Evolutionary conservation across 1,140 invertebrate species (phyloP).

Genomic region (Lithobius niger): DNA sequence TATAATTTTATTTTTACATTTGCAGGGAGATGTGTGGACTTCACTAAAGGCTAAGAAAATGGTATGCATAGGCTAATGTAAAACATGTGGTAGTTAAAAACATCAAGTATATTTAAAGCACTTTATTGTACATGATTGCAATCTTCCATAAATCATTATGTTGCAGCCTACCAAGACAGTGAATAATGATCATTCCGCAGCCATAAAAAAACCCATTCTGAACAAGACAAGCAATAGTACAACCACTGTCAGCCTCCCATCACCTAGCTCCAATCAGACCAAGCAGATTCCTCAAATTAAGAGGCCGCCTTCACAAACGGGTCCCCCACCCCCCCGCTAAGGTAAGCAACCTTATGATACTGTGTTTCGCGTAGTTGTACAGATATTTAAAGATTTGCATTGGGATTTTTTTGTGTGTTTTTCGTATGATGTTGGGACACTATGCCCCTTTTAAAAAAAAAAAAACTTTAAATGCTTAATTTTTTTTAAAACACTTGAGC

Average conservation of each 20-base stretch:
- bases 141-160: neutral
- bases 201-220: conserved; percentile 40
- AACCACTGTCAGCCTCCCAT: conserved; percentile 14
- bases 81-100: no score
- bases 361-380: neutral
- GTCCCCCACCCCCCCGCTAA: conserved; percentile 21
- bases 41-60: conserved; percentile 9
- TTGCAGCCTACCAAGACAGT: conserved; percentile 19
- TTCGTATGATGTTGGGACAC: no score
- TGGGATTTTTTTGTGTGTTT: no score
- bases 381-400: neutral
- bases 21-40: conserved; percentile 10
- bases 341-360: conserved; percentile 14
- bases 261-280: conserved; percentile 26
- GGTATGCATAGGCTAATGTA: no score
- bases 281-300: conserved; percentile 23
- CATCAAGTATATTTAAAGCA: neutral
- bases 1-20: neutral
- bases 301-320: conserved; percentile 17
- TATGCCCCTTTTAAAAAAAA: neutral
- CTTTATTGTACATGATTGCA: neutral
- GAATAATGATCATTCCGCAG: conserved; percentile 44
- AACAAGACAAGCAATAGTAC: conserved; percentile 20
- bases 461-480: neutral
- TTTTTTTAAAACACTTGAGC: neutral